phyloP scores from a whole-genome alignment of 2,888 invertebrate species.

The Andrena bucephala region DNA sequence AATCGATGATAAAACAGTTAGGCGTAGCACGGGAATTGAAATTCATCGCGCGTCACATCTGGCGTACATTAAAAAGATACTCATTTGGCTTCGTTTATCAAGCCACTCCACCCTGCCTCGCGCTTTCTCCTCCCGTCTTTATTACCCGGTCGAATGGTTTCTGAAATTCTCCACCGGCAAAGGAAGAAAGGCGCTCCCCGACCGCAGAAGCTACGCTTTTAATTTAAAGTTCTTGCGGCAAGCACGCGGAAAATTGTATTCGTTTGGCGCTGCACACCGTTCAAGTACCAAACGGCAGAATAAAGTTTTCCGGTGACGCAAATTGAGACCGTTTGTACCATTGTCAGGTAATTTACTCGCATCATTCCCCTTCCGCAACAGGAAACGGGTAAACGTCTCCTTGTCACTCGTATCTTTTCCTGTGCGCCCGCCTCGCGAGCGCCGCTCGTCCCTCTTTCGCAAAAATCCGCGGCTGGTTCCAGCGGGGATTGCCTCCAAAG shows the following conservation, averaged over 20 bases:
- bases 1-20: conserved; percentile 43
- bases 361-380: not conserved
- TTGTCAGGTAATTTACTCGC: conserved; percentile 22
- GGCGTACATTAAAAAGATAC: not conserved
- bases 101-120: not conserved
- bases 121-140: not conserved
- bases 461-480: not conserved
- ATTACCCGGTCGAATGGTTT: not conserved
- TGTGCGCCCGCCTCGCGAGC: not conserved
- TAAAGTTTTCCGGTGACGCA: conserved; percentile 9
- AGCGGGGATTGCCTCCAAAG: not conserved
- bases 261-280: not conserved
- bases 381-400: not conserved
- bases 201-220: not conserved
- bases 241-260: not conserved
- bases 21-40: conserved; percentile 11
- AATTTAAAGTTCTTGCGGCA: not conserved
- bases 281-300: not conserved
- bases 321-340: conserved; percentile 36
- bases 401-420: not conserved
- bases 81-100: conserved; percentile 8
- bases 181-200: not conserved
- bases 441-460: not conserved
- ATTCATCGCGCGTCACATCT: not conserved
- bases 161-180: not conserved